These are phyloP conservation scores for Zaprionus tsacasi DNA, from an alignment of 1,140 invertebrate species.

Conservation along the genomic window DNA sequence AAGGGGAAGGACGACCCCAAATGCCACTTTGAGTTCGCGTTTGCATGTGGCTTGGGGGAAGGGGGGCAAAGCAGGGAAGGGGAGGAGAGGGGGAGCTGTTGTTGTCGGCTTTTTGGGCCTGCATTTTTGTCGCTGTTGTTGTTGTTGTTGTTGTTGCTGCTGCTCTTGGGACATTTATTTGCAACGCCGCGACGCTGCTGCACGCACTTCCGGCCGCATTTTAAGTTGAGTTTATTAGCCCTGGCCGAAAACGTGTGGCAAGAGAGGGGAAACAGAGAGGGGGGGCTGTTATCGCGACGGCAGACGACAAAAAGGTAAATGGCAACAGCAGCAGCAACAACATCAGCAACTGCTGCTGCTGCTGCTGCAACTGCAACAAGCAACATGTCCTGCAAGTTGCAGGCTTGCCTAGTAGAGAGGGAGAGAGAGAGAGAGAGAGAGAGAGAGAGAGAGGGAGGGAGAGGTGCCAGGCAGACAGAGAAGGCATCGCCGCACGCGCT, in stretches of 20 bases:
- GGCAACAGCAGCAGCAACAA: not conserved
- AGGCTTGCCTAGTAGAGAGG: constrained; percentile 4
- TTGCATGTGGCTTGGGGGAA: not conserved
- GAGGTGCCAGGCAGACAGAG: not conserved
- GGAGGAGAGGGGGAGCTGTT: constrained; percentile 14
- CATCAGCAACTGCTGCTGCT: not conserved
- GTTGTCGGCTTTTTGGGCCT: constrained; percentile 52
- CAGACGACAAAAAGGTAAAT: constrained; percentile 55
- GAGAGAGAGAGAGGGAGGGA: not conserved
- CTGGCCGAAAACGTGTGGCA: constrained; percentile 32
- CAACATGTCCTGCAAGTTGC: constrained; percentile 32
- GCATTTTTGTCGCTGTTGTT: constrained; percentile 36
- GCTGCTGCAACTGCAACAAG: constrained; percentile 11
- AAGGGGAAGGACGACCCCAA: constrained; percentile 40
- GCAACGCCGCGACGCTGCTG: constrained; percentile 40
- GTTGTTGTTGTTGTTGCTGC: constrained; percentile 13
- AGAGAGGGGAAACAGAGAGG: constrained; percentile 22
- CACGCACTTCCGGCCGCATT: constrained; percentile 74
- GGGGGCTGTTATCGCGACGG: constrained; percentile 40
- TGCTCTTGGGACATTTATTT: constrained; percentile 74
- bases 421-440: not conserved
- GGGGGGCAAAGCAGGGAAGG: not conserved
- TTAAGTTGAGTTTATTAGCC: constrained; percentile 73
- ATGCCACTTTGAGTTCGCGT: constrained; percentile 42
- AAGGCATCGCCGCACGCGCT: constrained; percentile 2